Conservation (phyloP, 2,888 invertebrate species). For the Ypsolopha sequella region DNA sequence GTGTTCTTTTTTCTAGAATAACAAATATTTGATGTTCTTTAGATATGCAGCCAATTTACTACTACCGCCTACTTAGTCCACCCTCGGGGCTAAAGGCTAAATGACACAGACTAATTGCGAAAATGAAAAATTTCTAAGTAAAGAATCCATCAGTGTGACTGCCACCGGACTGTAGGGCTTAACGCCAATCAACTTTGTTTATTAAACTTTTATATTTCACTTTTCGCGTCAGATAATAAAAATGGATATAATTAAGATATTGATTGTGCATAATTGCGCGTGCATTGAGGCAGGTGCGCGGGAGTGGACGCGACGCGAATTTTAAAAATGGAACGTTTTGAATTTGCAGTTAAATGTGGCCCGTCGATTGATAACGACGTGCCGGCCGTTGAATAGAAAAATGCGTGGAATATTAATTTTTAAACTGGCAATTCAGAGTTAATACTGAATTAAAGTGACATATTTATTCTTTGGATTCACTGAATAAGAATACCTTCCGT, state of each 20-base stretch:
- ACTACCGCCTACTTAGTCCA: background rate
- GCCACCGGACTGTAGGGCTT: background rate
- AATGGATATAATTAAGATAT: slow-evolving; percentile 36
- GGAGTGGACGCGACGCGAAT: slow-evolving; percentile 12
- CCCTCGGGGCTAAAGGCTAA: background rate
- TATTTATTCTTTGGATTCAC: no score
- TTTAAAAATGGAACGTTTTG: background rate
- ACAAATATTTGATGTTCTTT: slow-evolving; percentile 1
- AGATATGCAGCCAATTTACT: background rate
- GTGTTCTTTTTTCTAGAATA: background rate
- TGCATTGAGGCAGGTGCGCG: slow-evolving; percentile 23
- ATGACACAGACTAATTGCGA: background rate
- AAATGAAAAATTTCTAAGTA: background rate
- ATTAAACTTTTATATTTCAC: slow-evolving; percentile 8
- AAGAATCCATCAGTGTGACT: background rate
- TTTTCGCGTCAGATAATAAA: slow-evolving; percentile 14
- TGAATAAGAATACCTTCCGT: no score
- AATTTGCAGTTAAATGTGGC: background rate
- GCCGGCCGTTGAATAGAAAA: no score
- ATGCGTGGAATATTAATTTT: no score
- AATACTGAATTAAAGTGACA: no score
- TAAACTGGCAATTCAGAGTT: no score
- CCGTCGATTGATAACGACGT: slow-evolving; percentile 1
- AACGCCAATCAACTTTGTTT: slow-evolving; percentile 4
- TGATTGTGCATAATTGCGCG: slow-evolving; percentile 27